Base-by-base conservation (phyloP, 1,140 invertebrate species). In the Lasioglossum albipes region DNA sequence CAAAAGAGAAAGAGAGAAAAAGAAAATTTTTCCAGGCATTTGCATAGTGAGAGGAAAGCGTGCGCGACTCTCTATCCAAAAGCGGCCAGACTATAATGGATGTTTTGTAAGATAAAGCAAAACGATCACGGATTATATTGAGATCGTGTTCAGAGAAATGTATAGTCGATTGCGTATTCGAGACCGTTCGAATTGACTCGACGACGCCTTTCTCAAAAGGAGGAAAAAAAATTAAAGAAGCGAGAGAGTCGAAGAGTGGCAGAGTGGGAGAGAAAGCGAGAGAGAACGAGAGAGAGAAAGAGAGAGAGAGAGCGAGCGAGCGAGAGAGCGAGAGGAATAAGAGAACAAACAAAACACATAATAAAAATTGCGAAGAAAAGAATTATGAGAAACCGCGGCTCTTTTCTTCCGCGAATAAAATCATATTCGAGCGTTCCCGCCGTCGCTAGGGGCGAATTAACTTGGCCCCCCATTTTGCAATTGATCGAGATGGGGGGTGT, bases 91-190 rank as follows among this genome's bases (percentile, higher is more conserved):
- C 89, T 91, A 91, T 91, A 91, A 91, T 92, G 90, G 88, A 90
- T 92, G 91, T 93, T 92, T 92, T 92, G 91, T 93, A 92, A 92
- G 86, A 91, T 92, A 91, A 90, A 80, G 75, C 83, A 83, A 84
- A 84, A 84, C 83, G 65, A 80, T 74, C 75, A 62, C 72, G 72
- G 76, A 80, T 79, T 78, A 69, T 79, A 76, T 70, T 68, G 77
- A 74, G 81, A 69, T 70, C 61, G 77, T 69, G 78, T 87, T 83
- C 81, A 54, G 59, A 79, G 64, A 81, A 87, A 79, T 78, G 81
- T 85, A 83, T 78, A 75, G 77, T 87, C 85, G 82, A 79, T 84
- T 72, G 54, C 77, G 62, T 74, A 52, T 61, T 72, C 84, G 78
- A 59, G 62, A 73, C 22, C 22, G 36, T 75, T 75, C 84, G 82